These are phyloP conservation scores for Marasmarcha lunaedactyla DNA, from an alignment of 2,888 invertebrate genomes.

Conservation along the genomic window DNA sequence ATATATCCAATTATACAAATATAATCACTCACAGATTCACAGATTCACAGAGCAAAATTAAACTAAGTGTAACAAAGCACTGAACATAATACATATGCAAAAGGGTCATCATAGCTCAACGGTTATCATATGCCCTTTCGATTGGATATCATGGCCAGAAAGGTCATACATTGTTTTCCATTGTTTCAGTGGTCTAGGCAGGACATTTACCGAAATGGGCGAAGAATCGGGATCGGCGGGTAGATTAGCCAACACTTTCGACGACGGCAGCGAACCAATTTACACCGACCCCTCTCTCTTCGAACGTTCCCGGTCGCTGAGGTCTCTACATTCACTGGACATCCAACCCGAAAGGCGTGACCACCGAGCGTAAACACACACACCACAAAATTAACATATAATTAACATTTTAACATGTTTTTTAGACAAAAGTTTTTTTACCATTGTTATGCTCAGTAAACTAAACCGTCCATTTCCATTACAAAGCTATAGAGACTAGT, in stretches of 20 bases:
- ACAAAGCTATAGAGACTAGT: constrained; percentile 9
- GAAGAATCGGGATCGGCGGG: constrained; percentile 61
- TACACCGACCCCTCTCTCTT: constrained; percentile 93
- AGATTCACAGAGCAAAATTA: too few relatives aligned
- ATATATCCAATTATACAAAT: too few relatives aligned
- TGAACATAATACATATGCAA: too few relatives aligned
- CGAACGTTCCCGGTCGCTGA: constrained; percentile 82
- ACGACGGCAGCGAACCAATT: constrained; percentile 93
- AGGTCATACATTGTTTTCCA: too few relatives aligned
- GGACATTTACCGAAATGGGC: constrained; percentile 51
- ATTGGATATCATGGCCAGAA: too few relatives aligned
- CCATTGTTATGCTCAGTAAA: constrained; percentile 38
- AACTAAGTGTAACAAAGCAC: too few relatives aligned
- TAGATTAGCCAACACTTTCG: constrained; percentile 72
- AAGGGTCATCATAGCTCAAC: too few relatives aligned
- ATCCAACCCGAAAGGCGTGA: constrained; percentile 58
- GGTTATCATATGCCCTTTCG: too few relatives aligned
- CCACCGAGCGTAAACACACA: constrained; percentile 35
- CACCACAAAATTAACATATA: constrained; percentile 10
- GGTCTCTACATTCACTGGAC: constrained; percentile 75
- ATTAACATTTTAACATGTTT: constrained; percentile 7
- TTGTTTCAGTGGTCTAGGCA: constrained; percentile 48
- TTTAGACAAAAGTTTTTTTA: constrained; percentile 8
- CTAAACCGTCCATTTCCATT: constrained; percentile 22
- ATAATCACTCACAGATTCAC: too few relatives aligned